Conservation (phyloP, 2,797 vertebrate species). For the Catharus ustulatus region DNA sequence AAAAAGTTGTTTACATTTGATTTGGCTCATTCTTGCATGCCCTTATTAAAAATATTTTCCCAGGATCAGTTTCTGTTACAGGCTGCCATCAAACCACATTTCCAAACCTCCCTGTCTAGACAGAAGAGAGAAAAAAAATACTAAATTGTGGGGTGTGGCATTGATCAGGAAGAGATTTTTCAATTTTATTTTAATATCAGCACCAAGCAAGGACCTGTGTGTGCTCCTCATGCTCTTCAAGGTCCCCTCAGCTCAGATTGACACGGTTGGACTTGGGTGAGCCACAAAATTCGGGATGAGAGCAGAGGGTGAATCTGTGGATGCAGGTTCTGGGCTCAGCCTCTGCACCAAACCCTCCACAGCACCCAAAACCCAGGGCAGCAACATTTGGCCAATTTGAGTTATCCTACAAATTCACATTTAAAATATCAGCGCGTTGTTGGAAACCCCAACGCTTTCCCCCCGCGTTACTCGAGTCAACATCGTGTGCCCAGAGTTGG, state of each 20-base stretch:
- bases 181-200: not conserved
- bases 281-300: rapidly evolving
- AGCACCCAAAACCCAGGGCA: rapidly evolving
- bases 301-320: not conserved
- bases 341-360: not conserved
- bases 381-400: rapidly evolving
- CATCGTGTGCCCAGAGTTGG: not conserved
- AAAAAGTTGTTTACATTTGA: not conserved
- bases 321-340: not conserved
- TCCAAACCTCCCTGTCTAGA: not conserved
- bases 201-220: not conserved
- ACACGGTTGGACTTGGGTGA: rapidly evolving
- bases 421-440: rapidly evolving
- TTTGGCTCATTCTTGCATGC: not conserved
- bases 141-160: not conserved
- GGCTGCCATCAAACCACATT: not conserved
- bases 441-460: not conserved
- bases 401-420: rapidly evolving
- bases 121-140: not conserved
- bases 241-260: not conserved
- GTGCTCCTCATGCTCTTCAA: not conserved
- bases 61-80: not conserved
- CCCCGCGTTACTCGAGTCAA: not conserved
- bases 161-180: not conserved
- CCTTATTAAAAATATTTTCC: not conserved